Evolutionary conservation across 1,140 invertebrate genomes (phyloP).

Genomic region (Macrosteles quadrilineatus): DNA sequence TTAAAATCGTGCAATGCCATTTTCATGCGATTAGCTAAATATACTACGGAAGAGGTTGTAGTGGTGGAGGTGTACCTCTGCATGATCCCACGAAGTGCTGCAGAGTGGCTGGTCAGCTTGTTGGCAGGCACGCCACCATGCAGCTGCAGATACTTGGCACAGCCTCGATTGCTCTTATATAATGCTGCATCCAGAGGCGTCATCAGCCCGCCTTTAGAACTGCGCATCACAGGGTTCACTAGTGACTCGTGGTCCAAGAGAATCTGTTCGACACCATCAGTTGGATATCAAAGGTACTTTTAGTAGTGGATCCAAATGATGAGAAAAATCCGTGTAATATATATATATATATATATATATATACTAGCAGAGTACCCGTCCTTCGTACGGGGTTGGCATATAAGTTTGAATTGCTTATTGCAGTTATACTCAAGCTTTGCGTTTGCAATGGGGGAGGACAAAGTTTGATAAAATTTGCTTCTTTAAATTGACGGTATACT

Average conservation of each 20-base stretch:
- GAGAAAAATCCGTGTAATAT: neutral
- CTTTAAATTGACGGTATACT: no score
- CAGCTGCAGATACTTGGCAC: constrained; percentile 90
- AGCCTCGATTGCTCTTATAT: constrained; percentile 79
- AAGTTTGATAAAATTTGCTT: no score
- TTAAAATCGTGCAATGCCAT: no score
- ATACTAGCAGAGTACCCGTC: no score
- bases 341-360: neutral
- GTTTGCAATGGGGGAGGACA: no score
- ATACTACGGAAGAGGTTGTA: no score
- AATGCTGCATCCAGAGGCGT: constrained; percentile 91
- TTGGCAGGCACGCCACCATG: constrained; percentile 81
- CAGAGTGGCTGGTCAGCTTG: constrained; percentile 57
- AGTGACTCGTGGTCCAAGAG: constrained; percentile 78
- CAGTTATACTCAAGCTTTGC: no score
- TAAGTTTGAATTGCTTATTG: no score
- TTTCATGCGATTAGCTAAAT: no score
- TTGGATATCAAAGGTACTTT: neutral
- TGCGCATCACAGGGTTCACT: constrained; percentile 81
- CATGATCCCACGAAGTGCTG: constrained; percentile 36
- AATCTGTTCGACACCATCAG: constrained; percentile 55
- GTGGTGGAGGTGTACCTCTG: no score
- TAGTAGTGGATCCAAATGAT: neutral
- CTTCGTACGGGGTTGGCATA: no score
- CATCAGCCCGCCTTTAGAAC: constrained; percentile 76